Base-by-base conservation (phyloP, 2,888 invertebrate genomes). In the Lepidonotus clava region DNA sequence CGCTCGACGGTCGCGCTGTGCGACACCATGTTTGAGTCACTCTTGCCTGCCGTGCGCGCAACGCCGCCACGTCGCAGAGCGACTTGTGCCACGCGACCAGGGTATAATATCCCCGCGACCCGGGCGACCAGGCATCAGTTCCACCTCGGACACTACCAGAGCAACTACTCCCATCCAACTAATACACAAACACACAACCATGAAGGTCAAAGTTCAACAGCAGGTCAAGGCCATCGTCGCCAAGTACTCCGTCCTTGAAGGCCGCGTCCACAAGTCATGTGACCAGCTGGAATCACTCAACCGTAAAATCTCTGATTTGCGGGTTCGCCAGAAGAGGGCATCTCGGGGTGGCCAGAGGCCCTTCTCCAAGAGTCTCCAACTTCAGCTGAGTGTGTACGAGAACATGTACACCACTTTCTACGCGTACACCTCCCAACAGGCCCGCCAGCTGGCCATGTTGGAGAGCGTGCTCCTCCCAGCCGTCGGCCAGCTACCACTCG, bases 211-310 rank as follows among this genome's bases (percentile, higher is more conserved):
- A 21, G 24, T n/a, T 14, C 8, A 8, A 46, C 46, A 46, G 46
- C 34, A 8, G 1, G 46, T n/a, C 46, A 1, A 41, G 41, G 21
- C n/a, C 6, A 2, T 28, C 14, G 1, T 34, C 46, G 80, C 80
- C 80, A 80, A 80, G 46, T 46, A 46, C 80, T 28, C 46, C 51
- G 1, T 80, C 28, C 80, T 80, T 14, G 80, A 80, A 24, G 80
- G 80, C 24, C 41, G 80, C 11, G 80, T 80, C 4, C 80, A 80
- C 46, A 80, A 80, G 80, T 80, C 80, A 32, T 80, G 80, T 32
- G 80, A 80, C 80, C 80, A 80, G 51, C 80, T 80, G 28, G 41
- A 80, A 34, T 32, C 34, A 28, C 18, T 80, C 11, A 28, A 80
- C 51, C 40, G 80, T 8, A 41, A 51, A 18, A 46, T 80, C 46